phyloP scores from a whole-genome alignment of 2,113 vertebrate genomes.

The Zosterops hypoxanthus region DNA sequence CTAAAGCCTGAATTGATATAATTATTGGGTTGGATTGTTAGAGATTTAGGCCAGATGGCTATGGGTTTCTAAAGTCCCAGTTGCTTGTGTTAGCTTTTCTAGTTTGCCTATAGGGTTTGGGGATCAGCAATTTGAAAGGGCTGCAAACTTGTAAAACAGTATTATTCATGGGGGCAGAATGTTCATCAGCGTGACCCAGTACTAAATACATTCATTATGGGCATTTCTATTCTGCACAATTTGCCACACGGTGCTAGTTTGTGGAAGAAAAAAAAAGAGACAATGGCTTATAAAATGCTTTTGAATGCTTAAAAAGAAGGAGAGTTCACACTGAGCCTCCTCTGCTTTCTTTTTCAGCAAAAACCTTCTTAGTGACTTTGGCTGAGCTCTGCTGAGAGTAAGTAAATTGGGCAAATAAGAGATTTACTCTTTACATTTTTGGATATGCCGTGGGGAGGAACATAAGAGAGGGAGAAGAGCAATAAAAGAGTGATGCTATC shows the following conservation, averaged over 20 bases:
- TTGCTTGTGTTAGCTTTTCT: conserved; percentile 82
- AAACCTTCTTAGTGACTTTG: conserved; percentile 69
- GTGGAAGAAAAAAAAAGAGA: conserved; percentile 66
- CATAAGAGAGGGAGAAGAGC: not conserved
- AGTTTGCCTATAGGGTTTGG: conserved; percentile 78
- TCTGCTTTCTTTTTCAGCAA: conserved; percentile 63
- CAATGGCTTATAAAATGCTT: conserved; percentile 83
- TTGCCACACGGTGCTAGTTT: conserved; percentile 86
- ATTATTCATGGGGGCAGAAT: conserved; percentile 86
- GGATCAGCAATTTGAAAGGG: conserved; percentile 78
- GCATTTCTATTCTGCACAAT: conserved; percentile 85
- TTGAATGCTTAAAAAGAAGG: conserved; percentile 72
- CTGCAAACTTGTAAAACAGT: conserved; percentile 86
- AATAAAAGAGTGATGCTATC: not conserved
- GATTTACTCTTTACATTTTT: conserved; percentile 57
- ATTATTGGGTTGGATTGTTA: conserved; percentile 85
- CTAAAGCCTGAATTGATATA: conserved; percentile 81
- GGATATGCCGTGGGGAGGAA: not conserved
- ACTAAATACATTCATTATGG: conserved; percentile 92
- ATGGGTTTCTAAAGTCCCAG: conserved; percentile 80
- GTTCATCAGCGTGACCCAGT: conserved; percentile 88
- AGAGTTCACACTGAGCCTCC: conserved; percentile 67
- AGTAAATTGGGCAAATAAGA: conserved; percentile 56
- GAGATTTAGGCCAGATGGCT: conserved; percentile 86
- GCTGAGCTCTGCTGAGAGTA: conserved; percentile 58